Base-by-base conservation (phyloP, 1,140 invertebrate species). In the Laupala kohalensis region DNA sequence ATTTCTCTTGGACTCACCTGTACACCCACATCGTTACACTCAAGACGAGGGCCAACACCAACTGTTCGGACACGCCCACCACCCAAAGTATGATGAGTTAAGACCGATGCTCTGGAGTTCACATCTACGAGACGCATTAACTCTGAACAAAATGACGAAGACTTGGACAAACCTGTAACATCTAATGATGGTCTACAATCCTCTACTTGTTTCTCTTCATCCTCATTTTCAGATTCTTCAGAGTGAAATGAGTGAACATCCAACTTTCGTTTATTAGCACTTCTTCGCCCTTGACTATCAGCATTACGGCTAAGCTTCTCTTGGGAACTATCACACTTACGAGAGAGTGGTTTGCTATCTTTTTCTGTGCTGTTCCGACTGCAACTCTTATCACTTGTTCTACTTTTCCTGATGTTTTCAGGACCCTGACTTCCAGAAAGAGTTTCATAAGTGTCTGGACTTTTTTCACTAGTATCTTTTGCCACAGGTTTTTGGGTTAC, bases 61-160 rank as follows among this genome's bases (percentile, higher is more conserved):
- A 68, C 29, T 0, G n/a, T 28, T 13, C 67, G 67, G 15, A 28
- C 28, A 27, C 28, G 26, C 26, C 67, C 26, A 19, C 25, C 25
- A 26, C 13, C 26, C n/a, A 70, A 25, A 12, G 19, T 70, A 24
- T 70, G 66, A 6, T 29, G 71, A 25, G 64, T 67, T 15, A 64
- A 64, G 15, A 62, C 4, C 19, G 71, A 72, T 15, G 65, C 13
- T 9, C 71, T 30, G 4, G 71, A 72, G 30, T 68, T 64, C 5
- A 65, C 67, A 9, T 19, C 29, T 6, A 29, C 65, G 27, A 72
- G 27, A 4, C 29, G 71, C 27, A 62, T 28, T 3, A 72, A 25
- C 37, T 72, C 71, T 19, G 71, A 65, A 29, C 71, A 72, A 64
- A 72, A 53, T 37, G 71, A 72, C 13, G 69, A 30, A 13, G 71